These are phyloP conservation scores for Myotis planiceps DNA, from an alignment of 2,797 vertebrate species.

Conservation along the genomic window DNA sequence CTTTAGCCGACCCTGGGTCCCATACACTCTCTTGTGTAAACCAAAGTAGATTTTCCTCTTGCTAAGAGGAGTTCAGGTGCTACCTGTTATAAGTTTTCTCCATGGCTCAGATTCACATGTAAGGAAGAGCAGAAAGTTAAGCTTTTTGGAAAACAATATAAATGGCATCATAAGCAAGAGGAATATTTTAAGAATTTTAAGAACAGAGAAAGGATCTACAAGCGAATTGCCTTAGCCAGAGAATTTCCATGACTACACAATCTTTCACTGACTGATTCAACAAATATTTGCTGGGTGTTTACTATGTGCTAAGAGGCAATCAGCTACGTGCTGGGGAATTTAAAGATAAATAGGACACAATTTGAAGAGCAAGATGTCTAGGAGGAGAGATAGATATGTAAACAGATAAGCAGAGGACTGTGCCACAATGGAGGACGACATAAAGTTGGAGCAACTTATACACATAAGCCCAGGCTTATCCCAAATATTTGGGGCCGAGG, in stretches of 20 bases:
- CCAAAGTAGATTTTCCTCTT: neutral
- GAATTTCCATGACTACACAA: neutral
- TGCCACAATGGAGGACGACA: neutral
- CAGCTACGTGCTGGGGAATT: neutral
- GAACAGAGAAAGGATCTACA: neutral
- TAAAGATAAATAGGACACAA: slow-evolving; percentile 31
- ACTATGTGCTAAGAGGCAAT: neutral
- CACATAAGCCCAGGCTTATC: neutral
- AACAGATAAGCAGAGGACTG: neutral
- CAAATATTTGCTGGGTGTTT: neutral
- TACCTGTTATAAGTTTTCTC: neutral
- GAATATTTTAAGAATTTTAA: neutral
- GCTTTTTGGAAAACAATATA: neutral
- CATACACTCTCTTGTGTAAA: neutral
- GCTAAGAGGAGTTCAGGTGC: neutral
- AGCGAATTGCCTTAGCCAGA: neutral
- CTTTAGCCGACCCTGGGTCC: neutral
- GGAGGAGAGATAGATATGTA: neutral
- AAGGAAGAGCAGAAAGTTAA: neutral
- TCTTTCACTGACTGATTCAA: neutral
- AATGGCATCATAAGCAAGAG: neutral
- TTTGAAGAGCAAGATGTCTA: neutral
- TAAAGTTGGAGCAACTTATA: neutral
- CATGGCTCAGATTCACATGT: neutral
- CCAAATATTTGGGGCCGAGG: neutral